A percentile compares a stretch with the other conserved stretches of the same genome.
Conservation (phyloP, 2,888 invertebrate species). For the Pandemis heparana region DNA sequence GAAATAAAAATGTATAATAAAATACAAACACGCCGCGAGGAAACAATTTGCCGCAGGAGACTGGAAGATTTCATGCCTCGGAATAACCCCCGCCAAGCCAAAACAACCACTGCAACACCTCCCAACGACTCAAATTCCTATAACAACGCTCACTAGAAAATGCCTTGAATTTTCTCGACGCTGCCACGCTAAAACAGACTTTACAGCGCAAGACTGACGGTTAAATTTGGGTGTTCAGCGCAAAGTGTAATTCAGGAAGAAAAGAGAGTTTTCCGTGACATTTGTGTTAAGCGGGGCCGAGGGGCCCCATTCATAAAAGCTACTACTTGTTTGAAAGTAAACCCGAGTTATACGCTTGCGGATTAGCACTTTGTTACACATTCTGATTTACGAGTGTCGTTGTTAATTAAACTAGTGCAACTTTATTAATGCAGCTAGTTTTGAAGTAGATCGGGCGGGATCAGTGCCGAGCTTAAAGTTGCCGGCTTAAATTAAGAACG, state of each 20-base stretch:
- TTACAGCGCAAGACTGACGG: slow-evolving; percentile 46
- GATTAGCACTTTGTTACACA: slow-evolving; percentile 45
- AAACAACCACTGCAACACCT: slow-evolving; percentile 56
- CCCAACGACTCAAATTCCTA: slow-evolving; percentile 61
- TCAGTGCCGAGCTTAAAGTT: slow-evolving; percentile 4
- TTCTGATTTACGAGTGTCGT: slow-evolving; percentile 38
- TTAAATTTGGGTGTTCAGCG: slow-evolving; percentile 57
- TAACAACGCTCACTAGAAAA: slow-evolving; percentile 64
- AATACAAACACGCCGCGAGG: slow-evolving; percentile 85
- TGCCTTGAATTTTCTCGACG: slow-evolving; percentile 77
- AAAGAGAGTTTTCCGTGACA: slow-evolving; percentile 86
- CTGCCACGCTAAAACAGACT: slow-evolving; percentile 51
- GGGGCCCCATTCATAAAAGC: slow-evolving; percentile 81
- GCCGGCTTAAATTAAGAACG: slow-evolving; percentile 1
- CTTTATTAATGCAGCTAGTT: slow-evolving; percentile 22
- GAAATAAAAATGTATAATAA: slow-evolving; percentile 86
- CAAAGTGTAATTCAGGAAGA: slow-evolving; percentile 79
- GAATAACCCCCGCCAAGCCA: slow-evolving; percentile 51
- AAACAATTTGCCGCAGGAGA: slow-evolving; percentile 85
- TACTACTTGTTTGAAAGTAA: slow-evolving; percentile 72
- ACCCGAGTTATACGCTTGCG: slow-evolving; percentile 56
- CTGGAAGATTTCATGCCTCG: slow-evolving; percentile 82
- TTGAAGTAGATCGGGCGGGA: slow-evolving; percentile 27
- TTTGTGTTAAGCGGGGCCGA: slow-evolving; percentile 82
- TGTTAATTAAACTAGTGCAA: slow-evolving; percentile 39